phyloP scores from a whole-genome alignment of 2,888 invertebrate species.

The Lasioglossum pauxillum region DNA sequence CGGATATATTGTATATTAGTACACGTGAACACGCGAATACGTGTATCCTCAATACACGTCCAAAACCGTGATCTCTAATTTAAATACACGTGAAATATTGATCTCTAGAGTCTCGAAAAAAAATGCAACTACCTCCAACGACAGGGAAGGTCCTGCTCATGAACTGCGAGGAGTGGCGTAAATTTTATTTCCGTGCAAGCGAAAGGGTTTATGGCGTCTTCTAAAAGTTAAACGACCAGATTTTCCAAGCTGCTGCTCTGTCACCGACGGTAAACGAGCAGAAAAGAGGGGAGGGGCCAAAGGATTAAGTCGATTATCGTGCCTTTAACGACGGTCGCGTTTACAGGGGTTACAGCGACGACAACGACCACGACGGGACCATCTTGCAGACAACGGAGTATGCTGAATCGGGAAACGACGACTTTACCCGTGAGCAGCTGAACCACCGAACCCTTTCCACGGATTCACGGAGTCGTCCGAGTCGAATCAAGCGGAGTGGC shows the following conservation, averaged over 20 bases:
- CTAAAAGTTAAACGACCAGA: constrained; percentile 15
- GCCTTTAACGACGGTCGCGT: constrained; percentile 40
- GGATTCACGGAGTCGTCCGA: constrained; percentile 17
- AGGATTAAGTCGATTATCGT: constrained; percentile 59
- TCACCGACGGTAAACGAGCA: background rate
- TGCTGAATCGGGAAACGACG: background rate
- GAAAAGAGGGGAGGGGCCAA: background rate
- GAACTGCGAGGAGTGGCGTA: background rate
- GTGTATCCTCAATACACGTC: no score
- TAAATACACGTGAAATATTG: no score
- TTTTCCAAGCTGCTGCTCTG: background rate
- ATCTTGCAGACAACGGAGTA: constrained; percentile 12
- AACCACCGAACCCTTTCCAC: background rate
- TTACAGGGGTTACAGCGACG: constrained; percentile 3
- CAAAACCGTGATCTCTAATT: no score
- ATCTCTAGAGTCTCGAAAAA: background rate
- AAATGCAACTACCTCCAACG: background rate
- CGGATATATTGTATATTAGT: no score
- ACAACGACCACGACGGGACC: background rate
- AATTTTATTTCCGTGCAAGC: background rate
- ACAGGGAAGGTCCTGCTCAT: background rate
- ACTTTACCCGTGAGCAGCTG: constrained; percentile 16
- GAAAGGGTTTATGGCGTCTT: constrained; percentile 45
- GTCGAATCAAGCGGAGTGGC: background rate
- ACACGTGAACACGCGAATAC: no score